phyloP scores from a whole-genome alignment of 2,113 vertebrate genomes.

The Gasterosteus nipponicus region DNA sequence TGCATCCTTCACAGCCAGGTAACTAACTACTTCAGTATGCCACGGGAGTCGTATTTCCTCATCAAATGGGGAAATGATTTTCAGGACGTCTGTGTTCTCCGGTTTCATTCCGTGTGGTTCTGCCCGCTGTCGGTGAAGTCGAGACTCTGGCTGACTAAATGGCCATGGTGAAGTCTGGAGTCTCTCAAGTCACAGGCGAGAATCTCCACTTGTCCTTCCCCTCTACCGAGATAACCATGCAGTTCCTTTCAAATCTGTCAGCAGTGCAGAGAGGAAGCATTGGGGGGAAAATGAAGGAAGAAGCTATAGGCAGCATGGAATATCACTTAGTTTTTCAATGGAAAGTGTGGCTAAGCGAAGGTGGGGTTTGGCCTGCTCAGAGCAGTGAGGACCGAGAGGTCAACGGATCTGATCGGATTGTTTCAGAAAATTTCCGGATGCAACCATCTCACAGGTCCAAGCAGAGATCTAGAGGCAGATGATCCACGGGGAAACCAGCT shows the following conservation, averaged over 20 bases:
- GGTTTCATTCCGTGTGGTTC: constrained; percentile 68
- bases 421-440: constrained; percentile 32
- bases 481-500: background rate
- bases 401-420: constrained; percentile 60
- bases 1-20: constrained; percentile 74
- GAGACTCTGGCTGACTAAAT: constrained; percentile 60
- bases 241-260: constrained; percentile 67
- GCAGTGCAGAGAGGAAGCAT: constrained; percentile 46
- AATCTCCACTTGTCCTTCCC: constrained; percentile 70
- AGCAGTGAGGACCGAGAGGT: constrained; percentile 54
- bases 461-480: constrained; percentile 12
- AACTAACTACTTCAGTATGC: constrained; percentile 83
- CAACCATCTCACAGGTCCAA: constrained; percentile 28
- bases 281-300: constrained; percentile 32
- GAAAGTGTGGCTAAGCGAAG: constrained; percentile 74
- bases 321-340: constrained; percentile 74
- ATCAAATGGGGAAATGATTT: constrained; percentile 80
- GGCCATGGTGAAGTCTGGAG: constrained; percentile 73
- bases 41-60: constrained; percentile 77
- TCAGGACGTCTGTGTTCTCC: constrained; percentile 68
- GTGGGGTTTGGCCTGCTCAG: constrained; percentile 52
- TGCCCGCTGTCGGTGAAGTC: constrained; percentile 53
- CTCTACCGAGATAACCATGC: constrained; percentile 63
- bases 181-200: constrained; percentile 64
- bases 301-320: constrained; percentile 69